A percentile compares a stretch with the other conserved stretches of the same genome.
phyloP scores from a whole-genome alignment of 2,113 vertebrate species.

The Myiozetetes cayanensis region DNA sequence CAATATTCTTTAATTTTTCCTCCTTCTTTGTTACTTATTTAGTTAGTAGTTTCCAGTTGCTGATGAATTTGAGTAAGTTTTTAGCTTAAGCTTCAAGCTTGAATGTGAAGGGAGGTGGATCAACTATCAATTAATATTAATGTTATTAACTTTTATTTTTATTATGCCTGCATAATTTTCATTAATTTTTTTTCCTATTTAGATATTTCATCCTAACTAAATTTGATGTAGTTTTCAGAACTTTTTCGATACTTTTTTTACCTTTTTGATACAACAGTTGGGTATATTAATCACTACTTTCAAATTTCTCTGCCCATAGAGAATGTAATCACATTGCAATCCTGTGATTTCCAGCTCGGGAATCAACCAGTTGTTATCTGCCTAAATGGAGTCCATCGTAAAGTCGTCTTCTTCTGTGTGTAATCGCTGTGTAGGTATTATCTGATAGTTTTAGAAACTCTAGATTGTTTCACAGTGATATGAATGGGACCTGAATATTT shows the following conservation, averaged over 20 bases:
- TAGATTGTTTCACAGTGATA: background rate
- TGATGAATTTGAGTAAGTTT: background rate
- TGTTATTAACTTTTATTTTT: background rate
- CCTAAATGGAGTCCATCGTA: background rate
- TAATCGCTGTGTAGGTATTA: background rate
- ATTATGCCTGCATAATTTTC: background rate
- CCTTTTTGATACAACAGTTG: background rate
- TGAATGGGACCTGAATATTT: background rate
- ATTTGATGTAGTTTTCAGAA: background rate
- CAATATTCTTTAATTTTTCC: background rate
- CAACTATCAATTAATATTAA: background rate
- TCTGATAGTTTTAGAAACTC: background rate
- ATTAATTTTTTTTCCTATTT: background rate
- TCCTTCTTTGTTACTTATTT: background rate
- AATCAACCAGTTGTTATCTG: background rate
- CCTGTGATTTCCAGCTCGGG: background rate
- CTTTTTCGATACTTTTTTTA: background rate
- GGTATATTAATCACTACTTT: background rate
- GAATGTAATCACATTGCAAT: background rate
- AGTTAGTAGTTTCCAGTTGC: background rate
- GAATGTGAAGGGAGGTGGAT: background rate
- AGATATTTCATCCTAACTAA: background rate
- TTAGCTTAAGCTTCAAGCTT: background rate
- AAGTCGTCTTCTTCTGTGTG: background rate
- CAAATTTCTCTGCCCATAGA: background rate